Evolutionary conservation across 2,888 invertebrate species (phyloP).

Genomic region (Chirona hameri): DNA sequence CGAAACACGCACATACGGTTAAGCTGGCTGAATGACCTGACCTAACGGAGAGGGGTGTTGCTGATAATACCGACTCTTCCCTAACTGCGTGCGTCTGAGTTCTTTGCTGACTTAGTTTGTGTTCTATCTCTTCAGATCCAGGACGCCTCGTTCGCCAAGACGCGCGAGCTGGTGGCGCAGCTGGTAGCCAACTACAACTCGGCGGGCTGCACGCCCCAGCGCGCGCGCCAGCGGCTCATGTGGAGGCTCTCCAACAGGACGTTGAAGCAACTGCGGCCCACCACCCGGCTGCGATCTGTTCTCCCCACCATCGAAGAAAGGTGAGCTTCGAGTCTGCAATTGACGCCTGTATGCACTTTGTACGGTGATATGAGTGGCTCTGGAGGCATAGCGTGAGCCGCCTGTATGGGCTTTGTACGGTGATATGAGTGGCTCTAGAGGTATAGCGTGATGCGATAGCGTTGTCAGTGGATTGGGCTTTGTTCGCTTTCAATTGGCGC

Average conservation of each 20-base stretch:
- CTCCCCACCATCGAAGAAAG: conserved; percentile 68
- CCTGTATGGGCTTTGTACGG: not conserved
- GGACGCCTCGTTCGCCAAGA: conserved; percentile 55
- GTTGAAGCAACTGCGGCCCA: conserved; percentile 66
- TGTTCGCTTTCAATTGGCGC: not conserved
- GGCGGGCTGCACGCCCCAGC: conserved; percentile 56
- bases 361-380: too few relatives aligned
- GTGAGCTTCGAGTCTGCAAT: not conserved
- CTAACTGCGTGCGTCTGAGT: too few relatives aligned
- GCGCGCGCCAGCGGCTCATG: conserved; percentile 70
- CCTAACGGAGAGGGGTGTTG: too few relatives aligned
- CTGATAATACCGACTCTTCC: too few relatives aligned
- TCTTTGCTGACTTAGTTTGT: too few relatives aligned
- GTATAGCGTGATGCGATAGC: too few relatives aligned
- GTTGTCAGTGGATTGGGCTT: not conserved
- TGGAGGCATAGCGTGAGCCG: not conserved
- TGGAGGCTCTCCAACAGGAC: conserved; percentile 74
- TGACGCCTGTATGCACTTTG: not conserved
- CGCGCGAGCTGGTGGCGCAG: conserved; percentile 60
- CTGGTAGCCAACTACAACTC: conserved; percentile 70
- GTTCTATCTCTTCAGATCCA: conserved; percentile 56
- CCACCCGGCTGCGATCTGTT: conserved; percentile 66
- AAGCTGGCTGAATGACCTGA: too few relatives aligned
- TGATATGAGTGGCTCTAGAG: too few relatives aligned
- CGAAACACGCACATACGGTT: too few relatives aligned